Evolutionary conservation across 2,888 invertebrate genomes (phyloP), one percentile per base, ranked within the genome.

Genomic region (Drosophila recens): DNA sequence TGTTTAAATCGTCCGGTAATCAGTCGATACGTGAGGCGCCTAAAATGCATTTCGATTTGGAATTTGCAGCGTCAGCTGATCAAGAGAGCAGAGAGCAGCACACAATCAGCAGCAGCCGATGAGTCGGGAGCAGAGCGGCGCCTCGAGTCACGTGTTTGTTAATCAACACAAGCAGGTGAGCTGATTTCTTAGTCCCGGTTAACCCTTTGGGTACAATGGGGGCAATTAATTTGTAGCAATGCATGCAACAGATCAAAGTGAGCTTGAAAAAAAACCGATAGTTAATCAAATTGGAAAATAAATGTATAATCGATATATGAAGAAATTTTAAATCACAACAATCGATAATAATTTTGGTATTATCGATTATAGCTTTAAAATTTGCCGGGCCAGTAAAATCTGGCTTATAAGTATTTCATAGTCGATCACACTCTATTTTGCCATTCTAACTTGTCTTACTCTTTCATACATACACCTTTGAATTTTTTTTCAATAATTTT

Each of bases 11-110:
- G 13, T 43, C 43, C n/a, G 20, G 46, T 61, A 68, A 82, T 81
- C 81, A 48, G 46, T 38, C 33, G 15, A 45, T 65, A 83, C 70
- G 74, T 84, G 79, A 27, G 69, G 71, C 69, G 72, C 57, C 64
- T 52, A 17, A 53, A 46, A 15, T 78, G 82, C 69, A 67, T 54
- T 54, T 48, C 40, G 36, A 61, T 45, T 48, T 33, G 46, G 20
- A 59, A 27, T 54, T 15, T 33, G 10, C 48, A 33, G 2, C 20
- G 36, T 33, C 45, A 54, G 30, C 65, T 48, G 67, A 73, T 66
- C 59, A 72, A 6, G 17, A 30, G 46, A 46, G n/a, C 27, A 9
- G 34, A 36, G 17, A 23, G 38, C 20, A 20, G 38, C 20, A 20
- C 15, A 9, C 11, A 20, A 43, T 49, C 17, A 43, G n/a, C 46